Evolutionary conservation across 2,888 invertebrate species (phyloP), one percentile per base, ranked within the genome.

Genomic region (Hoplodrina ambigua): DNA sequence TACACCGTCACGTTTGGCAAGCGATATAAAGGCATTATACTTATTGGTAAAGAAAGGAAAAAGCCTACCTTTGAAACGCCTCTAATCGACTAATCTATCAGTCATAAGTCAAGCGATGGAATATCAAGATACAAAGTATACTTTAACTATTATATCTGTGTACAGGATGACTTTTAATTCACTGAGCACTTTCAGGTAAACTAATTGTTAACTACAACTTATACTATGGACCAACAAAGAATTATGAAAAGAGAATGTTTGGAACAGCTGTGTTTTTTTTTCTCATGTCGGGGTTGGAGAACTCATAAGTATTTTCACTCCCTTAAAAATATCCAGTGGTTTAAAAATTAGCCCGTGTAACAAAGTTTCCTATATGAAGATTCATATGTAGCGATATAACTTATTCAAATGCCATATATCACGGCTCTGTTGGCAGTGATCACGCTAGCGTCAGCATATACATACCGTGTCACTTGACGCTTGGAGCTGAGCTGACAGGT

Each of bases 41-140:
- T 17, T 17, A 15, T 37, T 37, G 33, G 15, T 53, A 60, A 10
- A 1, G 17, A 50, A 8, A 33, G 15, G 5, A 50, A 60, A 17
- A n/a, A 74, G 19, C 44, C 33, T 44, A 50, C 58, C 37, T 55
- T 54, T 13, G 25, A 11, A 54, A 61, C 41, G 41, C 33, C 4
- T 25, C 25, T 59, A 53, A 62, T 80, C 46, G 64, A 53, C 7
- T 59, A 46, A 68, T 61, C 37, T 63, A 74, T 74, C 59, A 61
- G 50, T 49, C 56, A 53, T 49, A 56, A 25, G 37, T 52, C 15
- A 37, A 75, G 49, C 37, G 37, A 60, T 37, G 17, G 37, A 41
- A 30, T 60, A 69, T 60, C 17, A 33, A 6, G 13, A 25, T 41
- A 15, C 44, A 46, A 19, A 30, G 25, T 37, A 49, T 41, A 20